Evolutionary conservation across 2,113 vertebrate genomes (phyloP).

Genomic region (Mormyrus lacerda): DNA sequence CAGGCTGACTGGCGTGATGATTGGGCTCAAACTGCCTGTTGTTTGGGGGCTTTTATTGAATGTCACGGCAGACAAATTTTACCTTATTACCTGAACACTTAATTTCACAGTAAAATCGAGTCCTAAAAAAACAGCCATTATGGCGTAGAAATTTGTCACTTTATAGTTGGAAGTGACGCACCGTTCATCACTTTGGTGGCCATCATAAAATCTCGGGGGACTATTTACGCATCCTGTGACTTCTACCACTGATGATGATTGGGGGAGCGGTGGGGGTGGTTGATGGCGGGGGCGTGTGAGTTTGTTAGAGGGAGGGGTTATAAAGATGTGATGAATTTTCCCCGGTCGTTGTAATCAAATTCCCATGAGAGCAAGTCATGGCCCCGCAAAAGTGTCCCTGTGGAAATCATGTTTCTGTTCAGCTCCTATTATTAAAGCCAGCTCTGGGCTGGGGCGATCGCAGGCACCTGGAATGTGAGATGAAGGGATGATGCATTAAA

Average conservation of each 20-base stretch:
- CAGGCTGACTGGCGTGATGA: neutral
- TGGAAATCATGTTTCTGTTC: conserved; percentile 55
- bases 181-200: neutral
- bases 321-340: conserved; percentile 61
- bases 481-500: conserved; percentile 2
- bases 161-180: neutral
- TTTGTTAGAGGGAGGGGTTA: conserved; percentile 10
- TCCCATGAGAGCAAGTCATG: conserved; percentile 54
- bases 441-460: neutral
- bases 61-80: neutral
- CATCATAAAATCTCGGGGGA: conserved; percentile 14
- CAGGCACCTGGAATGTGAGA: neutral
- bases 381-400: conserved; percentile 55
- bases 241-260: neutral
- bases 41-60: neutral
- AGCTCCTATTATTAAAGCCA: conserved; percentile 18
- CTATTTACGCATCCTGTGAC: neutral
- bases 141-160: neutral
- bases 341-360: conserved; percentile 51
- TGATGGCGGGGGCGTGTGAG: conserved; percentile 10
- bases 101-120: neutral
- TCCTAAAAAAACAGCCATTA: neutral
- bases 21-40: neutral
- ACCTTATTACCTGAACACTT: neutral
- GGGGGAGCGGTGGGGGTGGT: neutral